Base-by-base conservation (phyloP, 2,888 invertebrate species). In the Tricholauxania praeusta region DNA sequence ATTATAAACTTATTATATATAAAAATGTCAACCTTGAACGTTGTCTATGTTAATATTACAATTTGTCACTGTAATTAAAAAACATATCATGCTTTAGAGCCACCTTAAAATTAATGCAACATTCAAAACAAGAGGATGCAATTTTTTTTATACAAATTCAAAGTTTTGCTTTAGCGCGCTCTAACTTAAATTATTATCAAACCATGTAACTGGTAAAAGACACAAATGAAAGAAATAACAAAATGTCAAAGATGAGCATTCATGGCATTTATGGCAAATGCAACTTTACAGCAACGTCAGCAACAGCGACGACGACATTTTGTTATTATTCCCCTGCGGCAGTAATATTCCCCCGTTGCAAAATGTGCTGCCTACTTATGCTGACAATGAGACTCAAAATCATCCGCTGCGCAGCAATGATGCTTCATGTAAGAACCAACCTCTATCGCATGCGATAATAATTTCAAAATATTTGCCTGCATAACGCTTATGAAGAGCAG, bases 181-280 rank as follows among this genome's bases (percentile, higher is more conserved):
- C 39, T 39, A 39, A 39, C 39, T 39, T 39, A 39, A 39, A 39
- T 39, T 39, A 39, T 10, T 39, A 39, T 39, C 1, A 39, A 39
- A 39, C 10, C 39, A 39, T 6, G 8, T 39, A 10, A 4, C 7
- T 39, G 10, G 39, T 39, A 39, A 10, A 39, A 39, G 55, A 28
- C 28, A 28, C 3, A 28, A 28, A 28, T 4, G 2, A 28, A n/a
- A 55, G n/a, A 17, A 22, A 17, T n/a, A 55, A 55, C 17, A 55
- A 19, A 55, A 55, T 55, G 55, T 55, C 55, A 55, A n/a, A 19
- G 55, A 55, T 55, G 55, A 55, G 55, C 22, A 19, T 55, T 55
- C 22, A 10, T 39, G 39, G 17, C 55, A 12, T 55, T 12, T 55
- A 17, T 17, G 19, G 17, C 55, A 19, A 22, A 12, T 55, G 5